Percentiles rank a stretch among this genome's conserved stretches.
phyloP scores from a whole-genome alignment of 2,113 vertebrate genomes.

The Haplotaxodon microlepis region DNA sequence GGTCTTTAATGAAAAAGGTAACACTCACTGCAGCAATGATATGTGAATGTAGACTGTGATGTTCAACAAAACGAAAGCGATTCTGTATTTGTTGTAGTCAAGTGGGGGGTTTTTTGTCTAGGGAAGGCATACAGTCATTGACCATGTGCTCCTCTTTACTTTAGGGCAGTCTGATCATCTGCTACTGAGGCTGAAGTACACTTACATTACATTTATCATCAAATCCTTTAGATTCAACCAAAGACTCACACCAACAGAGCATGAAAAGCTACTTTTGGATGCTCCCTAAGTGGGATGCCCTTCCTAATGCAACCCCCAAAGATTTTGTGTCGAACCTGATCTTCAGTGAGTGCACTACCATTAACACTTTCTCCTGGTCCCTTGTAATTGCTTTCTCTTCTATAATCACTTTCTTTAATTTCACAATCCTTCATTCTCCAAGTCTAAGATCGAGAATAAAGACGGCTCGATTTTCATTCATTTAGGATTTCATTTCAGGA shows the following conservation, averaged over 20 bases:
- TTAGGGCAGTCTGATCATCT: not conserved
- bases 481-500: not conserved
- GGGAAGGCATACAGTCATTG: not conserved
- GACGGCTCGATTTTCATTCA: rapidly evolving
- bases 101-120: not conserved
- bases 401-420: not conserved
- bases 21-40: not conserved
- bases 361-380: not conserved
- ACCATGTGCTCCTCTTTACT: not conserved
- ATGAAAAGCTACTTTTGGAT: not conserved
- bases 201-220: not conserved
- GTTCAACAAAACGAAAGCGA: not conserved
- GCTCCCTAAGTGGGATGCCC: not conserved
- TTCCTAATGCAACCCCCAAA: not conserved
- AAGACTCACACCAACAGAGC: not conserved
- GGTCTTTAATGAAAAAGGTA: not conserved
- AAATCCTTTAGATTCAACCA: not conserved
- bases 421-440: not conserved
- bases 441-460: not conserved
- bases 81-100: not conserved
- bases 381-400: not conserved
- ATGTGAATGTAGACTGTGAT: not conserved
- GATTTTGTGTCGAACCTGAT: not conserved
- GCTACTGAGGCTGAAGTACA: not conserved
- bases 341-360: not conserved